phyloP scores from a whole-genome alignment of 2,113 vertebrate species.

The Redunca redunca region DNA sequence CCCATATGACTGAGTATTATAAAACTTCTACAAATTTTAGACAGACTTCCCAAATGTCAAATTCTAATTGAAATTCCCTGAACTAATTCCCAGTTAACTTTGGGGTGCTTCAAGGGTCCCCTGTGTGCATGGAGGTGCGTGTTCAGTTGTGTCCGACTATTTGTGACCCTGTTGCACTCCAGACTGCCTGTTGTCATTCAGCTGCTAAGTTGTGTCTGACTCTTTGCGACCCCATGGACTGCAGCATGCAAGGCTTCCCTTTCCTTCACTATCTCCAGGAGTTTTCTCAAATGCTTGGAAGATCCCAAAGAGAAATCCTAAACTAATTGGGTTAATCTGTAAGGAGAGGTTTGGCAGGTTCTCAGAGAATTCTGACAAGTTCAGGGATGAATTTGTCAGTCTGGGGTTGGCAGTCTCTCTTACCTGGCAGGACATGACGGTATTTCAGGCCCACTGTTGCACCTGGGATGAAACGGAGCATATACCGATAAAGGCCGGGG shows the following conservation, averaged over 20 bases:
- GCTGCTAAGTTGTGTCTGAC: not conserved
- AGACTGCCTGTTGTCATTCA: not conserved
- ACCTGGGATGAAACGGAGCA: not conserved
- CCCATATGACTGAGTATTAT: not conserved
- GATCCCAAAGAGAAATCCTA: not conserved
- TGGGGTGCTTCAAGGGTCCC: not conserved
- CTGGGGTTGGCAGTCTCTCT: not conserved
- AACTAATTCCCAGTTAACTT: not conserved
- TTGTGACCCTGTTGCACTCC: not conserved
- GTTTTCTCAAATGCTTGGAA: not conserved
- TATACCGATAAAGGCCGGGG: not conserved
- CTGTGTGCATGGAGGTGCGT: not conserved
- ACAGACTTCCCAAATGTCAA: not conserved
- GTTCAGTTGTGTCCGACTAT: not conserved
- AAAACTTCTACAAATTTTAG: not conserved
- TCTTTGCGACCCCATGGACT: not conserved
- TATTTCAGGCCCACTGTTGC: not conserved
- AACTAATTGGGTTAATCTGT: not conserved
- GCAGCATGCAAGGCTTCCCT: not conserved
- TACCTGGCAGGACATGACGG: not conserved
- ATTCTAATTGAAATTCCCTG: not conserved
- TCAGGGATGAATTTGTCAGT: not conserved
- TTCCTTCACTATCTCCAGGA: not conserved
- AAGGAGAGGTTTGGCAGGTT: not conserved
- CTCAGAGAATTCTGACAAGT: not conserved